Conservation (phyloP, 1,140 invertebrate genomes). For the Ptiloglossa arizonensis region DNA sequence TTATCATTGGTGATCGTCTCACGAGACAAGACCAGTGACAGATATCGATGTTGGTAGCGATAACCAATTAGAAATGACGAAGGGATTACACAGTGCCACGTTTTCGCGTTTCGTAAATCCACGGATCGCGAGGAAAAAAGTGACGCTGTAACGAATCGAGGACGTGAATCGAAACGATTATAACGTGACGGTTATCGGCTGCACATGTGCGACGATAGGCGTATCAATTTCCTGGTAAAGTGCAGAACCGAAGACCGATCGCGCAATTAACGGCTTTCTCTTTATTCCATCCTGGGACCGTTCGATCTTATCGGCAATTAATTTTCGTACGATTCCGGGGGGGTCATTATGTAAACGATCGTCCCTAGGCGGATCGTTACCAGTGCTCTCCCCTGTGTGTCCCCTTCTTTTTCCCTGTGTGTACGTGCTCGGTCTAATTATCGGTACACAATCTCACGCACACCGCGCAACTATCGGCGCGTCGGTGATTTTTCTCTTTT, state of each 20-base stretch:
- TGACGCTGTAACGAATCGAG: background rate
- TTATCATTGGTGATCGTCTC: too few species aligned
- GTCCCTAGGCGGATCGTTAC: conserved; percentile 69
- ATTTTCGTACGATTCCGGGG: conserved; percentile 71
- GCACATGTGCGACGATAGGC: conserved; percentile 17
- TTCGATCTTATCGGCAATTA: conserved; percentile 74
- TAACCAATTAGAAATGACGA: background rate
- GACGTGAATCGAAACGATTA: conserved; percentile 15
- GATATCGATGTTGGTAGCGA: background rate
- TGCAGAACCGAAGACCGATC: conserved; percentile 43
- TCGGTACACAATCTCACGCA: conserved; percentile 17
- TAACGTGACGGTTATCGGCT: background rate
- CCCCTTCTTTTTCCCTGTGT: conserved; percentile 1
- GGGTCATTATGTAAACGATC: conserved; percentile 76
- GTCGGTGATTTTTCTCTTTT: conserved; percentile 2
- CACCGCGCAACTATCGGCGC: too few species aligned
- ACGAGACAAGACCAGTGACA: background rate
- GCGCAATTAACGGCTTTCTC: conserved; percentile 70
- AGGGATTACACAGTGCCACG: background rate
- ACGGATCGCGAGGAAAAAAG: background rate
- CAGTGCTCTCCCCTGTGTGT: conserved; percentile 11
- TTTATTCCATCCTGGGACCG: conserved; percentile 64
- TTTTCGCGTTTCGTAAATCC: background rate
- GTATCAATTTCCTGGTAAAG: conserved; percentile 53
- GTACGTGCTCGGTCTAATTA: conserved; percentile 34